Percentiles rank a stretch among this genome's conserved stretches.
Evolutionary conservation across 30 jellyfish, hydroid and myxozoan species (phyloP).

Genomic region (Rhopilema esculentum): DNA sequence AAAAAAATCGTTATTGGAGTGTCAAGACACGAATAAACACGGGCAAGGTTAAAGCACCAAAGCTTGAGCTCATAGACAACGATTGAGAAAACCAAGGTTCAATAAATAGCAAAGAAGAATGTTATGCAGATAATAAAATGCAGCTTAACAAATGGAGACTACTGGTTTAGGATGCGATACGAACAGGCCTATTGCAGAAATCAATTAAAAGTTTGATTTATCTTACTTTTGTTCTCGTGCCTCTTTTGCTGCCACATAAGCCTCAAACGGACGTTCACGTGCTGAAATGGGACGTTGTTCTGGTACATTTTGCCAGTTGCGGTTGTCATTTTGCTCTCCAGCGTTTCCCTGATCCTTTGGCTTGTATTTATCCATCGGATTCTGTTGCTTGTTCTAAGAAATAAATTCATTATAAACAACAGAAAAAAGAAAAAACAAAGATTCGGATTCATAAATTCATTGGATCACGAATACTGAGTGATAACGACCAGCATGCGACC

Average conservation of each 20-base stretch:
- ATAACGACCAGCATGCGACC: too few relatives aligned
- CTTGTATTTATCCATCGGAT: constrained; percentile 74
- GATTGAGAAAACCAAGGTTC: too few relatives aligned
- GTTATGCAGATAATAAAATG: too few relatives aligned
- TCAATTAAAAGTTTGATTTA: too few relatives aligned
- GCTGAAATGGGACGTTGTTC: constrained; percentile 70
- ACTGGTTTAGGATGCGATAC: too few relatives aligned
- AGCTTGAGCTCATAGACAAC: too few relatives aligned
- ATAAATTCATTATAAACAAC: not conserved
- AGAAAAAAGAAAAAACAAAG: not conserved
- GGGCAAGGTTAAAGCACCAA: too few relatives aligned
- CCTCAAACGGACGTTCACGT: constrained; percentile 69
- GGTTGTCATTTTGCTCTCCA: constrained; percentile 36
- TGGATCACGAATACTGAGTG: too few relatives aligned
- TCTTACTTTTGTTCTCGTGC: constrained; percentile 71
- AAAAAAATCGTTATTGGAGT: not conserved
- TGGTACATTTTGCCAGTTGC: constrained; percentile 31
- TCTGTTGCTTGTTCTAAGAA: constrained; percentile 54
- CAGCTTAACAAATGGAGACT: too few relatives aligned
- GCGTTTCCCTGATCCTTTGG: constrained; percentile 61
- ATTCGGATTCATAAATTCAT: not conserved
- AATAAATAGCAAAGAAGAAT: too few relatives aligned
- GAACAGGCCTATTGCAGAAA: too few relatives aligned
- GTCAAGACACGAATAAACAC: too few relatives aligned
- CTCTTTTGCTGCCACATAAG: constrained; percentile 73